Evolutionary conservation across 2,888 invertebrate species (phyloP).

Genomic region (Tanytarsus gracilentus): DNA sequence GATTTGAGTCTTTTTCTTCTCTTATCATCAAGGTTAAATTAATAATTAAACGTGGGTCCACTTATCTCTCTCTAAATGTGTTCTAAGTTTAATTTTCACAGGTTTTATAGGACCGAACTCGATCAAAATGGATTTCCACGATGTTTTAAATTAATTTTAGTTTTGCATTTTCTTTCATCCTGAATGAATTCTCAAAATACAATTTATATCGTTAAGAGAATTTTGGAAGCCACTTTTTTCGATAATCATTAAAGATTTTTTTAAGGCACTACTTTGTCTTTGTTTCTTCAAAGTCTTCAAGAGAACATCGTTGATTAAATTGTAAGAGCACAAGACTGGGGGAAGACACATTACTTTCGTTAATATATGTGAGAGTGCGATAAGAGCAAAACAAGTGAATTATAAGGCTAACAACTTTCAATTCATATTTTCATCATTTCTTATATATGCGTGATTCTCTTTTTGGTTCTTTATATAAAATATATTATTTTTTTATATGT

Average conservation of each 20-base stretch:
- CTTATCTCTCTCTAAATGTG: background rate
- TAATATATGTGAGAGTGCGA: background rate
- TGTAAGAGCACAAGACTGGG: background rate
- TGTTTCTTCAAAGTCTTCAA: background rate
- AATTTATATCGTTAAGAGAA: background rate
- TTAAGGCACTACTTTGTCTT: background rate
- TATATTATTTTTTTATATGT: background rate
- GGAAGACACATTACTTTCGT: background rate
- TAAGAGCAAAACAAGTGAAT: conserved; percentile 1
- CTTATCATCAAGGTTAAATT: background rate
- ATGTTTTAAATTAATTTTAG: background rate
- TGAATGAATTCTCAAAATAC: too few species aligned
- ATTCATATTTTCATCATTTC: background rate
- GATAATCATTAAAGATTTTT: too few species aligned
- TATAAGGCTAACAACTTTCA: background rate
- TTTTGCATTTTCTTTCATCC: too few species aligned
- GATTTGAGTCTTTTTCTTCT: conserved; percentile 4
- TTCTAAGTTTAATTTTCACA: background rate
- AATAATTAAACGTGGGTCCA: background rate
- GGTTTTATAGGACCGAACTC: too few species aligned
- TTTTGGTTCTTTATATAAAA: conserved; percentile 1
- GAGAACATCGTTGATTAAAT: background rate
- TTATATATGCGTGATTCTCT: background rate
- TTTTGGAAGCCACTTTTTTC: background rate
- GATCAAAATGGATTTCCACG: too few species aligned